Evolutionary conservation across 2,888 invertebrate species (phyloP).

Genomic region (Scaptomyza flava): DNA sequence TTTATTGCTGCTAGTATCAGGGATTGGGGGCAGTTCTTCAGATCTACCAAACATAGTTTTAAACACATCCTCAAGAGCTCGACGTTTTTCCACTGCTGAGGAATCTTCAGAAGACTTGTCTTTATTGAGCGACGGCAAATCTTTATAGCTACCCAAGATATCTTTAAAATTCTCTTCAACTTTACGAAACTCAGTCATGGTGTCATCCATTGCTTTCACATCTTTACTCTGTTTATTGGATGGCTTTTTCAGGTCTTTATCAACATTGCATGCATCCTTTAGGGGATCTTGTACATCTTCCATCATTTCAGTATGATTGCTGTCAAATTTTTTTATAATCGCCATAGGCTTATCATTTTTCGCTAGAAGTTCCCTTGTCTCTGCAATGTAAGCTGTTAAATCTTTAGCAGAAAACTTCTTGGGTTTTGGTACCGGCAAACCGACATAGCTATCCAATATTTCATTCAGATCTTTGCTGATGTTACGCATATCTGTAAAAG

Average conservation of each 20-base stretch:
- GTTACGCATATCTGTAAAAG: conserved; percentile 51
- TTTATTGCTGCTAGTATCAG: neutral
- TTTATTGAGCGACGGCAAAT: neutral
- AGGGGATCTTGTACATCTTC: no score
- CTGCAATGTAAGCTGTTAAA: neutral
- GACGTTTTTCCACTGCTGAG: no score
- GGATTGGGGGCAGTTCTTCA: neutral
- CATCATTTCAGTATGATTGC: neutral
- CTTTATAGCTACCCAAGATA: neutral
- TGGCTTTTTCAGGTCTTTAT: no score
- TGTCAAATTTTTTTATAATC: neutral
- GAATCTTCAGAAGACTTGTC: neutral
- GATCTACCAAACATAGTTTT: neutral
- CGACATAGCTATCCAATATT: conserved; percentile 47
- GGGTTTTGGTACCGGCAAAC: conserved; percentile 8
- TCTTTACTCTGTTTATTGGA: neutral
- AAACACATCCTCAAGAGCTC: neutral
- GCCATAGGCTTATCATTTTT: neutral
- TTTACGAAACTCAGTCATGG: no score
- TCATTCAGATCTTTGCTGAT: conserved; percentile 41
- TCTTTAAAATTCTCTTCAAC: neutral
- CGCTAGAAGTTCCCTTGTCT: neutral
- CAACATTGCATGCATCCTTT: no score
- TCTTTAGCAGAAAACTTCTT: neutral
- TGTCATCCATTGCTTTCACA: neutral